phyloP scores from a whole-genome alignment of 1,140 invertebrate species.

The Drosophila mojavensis region DNA sequence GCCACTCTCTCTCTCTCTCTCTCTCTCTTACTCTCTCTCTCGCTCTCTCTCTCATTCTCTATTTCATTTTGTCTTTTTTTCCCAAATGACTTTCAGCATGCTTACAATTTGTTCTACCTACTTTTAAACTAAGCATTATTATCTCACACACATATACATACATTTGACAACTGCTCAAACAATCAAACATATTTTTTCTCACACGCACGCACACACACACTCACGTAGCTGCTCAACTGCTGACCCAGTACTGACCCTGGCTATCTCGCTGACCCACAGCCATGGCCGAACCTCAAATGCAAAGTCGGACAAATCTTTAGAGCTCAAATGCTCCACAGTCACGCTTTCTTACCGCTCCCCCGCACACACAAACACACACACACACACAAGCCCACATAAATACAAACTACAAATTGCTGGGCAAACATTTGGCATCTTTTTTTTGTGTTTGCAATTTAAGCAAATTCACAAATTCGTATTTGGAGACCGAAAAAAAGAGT shows the following conservation, averaged over 20 bases:
- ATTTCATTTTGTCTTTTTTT: no score
- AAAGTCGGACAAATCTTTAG: conserved; percentile 4
- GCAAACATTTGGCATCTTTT: conserved; percentile 59
- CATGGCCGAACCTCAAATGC: conserved; percentile 11
- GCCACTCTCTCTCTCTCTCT: no score
- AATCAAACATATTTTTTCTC: neutral
- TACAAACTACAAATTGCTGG: conserved; percentile 48
- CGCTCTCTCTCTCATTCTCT: no score
- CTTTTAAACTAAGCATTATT: neutral
- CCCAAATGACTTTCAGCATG: no score
- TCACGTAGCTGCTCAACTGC: neutral
- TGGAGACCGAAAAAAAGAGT: conserved; percentile 24
- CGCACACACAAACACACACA: conserved; percentile 32
- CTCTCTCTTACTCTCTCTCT: no score
- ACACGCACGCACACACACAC: neutral
- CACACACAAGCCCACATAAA: neutral
- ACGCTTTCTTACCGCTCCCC: conserved; percentile 43
- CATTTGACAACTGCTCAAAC: neutral
- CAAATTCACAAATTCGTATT: conserved; percentile 52
- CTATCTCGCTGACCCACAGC: conserved; percentile 27
- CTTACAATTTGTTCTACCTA: neutral
- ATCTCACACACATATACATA: neutral
- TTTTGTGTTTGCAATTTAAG: conserved; percentile 60
- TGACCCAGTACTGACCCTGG: conserved; percentile 28
- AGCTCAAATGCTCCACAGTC: conserved; percentile 36